Conservation (phyloP, 2,797 vertebrate species). For the Astyanax mexicanus region DNA sequence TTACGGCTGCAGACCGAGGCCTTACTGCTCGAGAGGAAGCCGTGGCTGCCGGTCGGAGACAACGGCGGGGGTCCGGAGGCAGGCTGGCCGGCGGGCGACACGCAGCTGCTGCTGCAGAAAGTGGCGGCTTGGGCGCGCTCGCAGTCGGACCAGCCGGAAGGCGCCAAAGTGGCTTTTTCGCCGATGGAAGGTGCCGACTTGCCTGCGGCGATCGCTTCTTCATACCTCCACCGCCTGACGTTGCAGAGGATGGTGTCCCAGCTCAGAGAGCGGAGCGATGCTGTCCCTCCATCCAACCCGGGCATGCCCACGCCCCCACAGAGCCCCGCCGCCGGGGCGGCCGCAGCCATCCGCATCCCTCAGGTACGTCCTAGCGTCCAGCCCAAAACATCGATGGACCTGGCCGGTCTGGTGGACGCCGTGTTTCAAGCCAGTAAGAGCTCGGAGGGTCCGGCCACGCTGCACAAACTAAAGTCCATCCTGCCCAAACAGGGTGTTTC, state of each 20-base stretch:
- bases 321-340: constrained; percentile 76
- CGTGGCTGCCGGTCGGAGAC: constrained; percentile 85
- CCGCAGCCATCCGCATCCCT: constrained; percentile 95
- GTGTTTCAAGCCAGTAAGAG: constrained; percentile 90
- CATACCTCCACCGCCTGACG: constrained; percentile 90
- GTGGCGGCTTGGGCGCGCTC: constrained; percentile 93
- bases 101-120: constrained; percentile 93
- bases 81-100: constrained; percentile 89
- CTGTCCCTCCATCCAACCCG: constrained; percentile 78
- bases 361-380: constrained; percentile 91
- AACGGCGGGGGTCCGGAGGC: constrained; percentile 82
- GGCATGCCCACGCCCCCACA: constrained; percentile 70
- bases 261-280: constrained; percentile 87
- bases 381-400: constrained; percentile 86
- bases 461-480: constrained; percentile 90
- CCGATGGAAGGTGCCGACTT: constrained; percentile 88
- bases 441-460: constrained; percentile 82
- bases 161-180: constrained; percentile 76
- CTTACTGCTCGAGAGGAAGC: constrained; percentile 78
- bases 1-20: constrained; percentile 93
- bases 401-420: constrained; percentile 87
- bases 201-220: constrained; percentile 89
- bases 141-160: constrained; percentile 90
- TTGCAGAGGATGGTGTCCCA: constrained; percentile 90
- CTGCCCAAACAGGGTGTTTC: constrained; percentile 89